phyloP scores from a whole-genome alignment of 2,888 invertebrate genomes.

The Scaptomyza parva region DNA sequence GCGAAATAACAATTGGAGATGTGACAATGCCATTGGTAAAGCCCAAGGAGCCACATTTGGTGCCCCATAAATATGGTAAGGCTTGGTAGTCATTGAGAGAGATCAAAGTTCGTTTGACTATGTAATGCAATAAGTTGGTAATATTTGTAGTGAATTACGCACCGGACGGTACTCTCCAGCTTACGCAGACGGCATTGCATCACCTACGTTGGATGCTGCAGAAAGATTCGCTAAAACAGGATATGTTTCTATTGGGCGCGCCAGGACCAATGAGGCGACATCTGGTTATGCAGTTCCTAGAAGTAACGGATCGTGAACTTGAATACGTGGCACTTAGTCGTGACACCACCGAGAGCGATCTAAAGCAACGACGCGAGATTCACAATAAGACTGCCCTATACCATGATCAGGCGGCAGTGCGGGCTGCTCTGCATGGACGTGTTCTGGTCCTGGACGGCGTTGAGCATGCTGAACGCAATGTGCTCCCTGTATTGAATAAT shows the following conservation, averaged over 20 bases:
- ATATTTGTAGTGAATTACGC: constrained; percentile 82
- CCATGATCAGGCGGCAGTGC: constrained; percentile 98
- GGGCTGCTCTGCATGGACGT: constrained; percentile 94
- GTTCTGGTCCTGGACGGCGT: constrained; percentile 97
- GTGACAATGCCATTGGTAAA: constrained; percentile 88
- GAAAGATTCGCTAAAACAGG: constrained; percentile 96
- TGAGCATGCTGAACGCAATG: constrained; percentile 98
- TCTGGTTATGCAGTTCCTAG: constrained; percentile 94
- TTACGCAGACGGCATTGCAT: constrained; percentile 90
- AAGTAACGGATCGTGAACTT: constrained; percentile 94
- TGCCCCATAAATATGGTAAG: constrained; percentile 87
- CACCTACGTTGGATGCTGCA: constrained; percentile 98
- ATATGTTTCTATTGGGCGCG: constrained; percentile 96
- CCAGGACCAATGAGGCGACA: constrained; percentile 93
- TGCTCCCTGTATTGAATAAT: constrained; percentile 97
- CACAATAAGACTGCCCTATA: constrained; percentile 94
- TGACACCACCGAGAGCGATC: constrained; percentile 98
- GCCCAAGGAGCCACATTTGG: constrained; percentile 91
- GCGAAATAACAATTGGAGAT: constrained; percentile 89
- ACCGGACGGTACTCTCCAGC: constrained; percentile 86
- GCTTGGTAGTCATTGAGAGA: constrained; percentile 3
- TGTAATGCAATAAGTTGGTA: constrained; percentile 15
- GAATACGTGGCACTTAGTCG: constrained; percentile 97
- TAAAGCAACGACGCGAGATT: constrained; percentile 98
- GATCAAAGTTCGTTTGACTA: constrained; percentile 29